Evolutionary conservation across 2,888 invertebrate genomes (phyloP), one percentile per base, ranked within the genome.

Genomic region (Acanthococcus lagerstroemiae): DNA sequence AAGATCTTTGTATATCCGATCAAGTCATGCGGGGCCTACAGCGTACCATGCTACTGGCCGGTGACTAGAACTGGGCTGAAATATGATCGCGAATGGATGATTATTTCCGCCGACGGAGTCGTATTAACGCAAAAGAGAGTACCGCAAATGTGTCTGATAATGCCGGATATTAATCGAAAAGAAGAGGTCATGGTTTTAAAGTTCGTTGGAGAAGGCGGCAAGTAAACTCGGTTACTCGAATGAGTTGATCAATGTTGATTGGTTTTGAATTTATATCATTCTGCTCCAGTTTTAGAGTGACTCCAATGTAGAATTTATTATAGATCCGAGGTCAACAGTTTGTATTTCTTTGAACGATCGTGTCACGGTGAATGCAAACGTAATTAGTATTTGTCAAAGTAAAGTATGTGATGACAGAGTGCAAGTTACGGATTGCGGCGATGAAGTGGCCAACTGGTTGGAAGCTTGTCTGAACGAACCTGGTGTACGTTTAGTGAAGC

Each of bases 41-140:
- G 85, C 78, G 81, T 88, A 25, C 73, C 73, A 30, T 73, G 76
- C 9, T 75, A 79, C 6, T 95, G 95, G 94, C 79, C 80, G 67
- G 76, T 95, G 65, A 86, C 85, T 12, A 72, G 77, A 0, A 85
- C 84, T 72, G 96, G 96, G 0, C 81, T 97, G 30, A 80, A 85
- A 72, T 92, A 86, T 75, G 97, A 97, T 76, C 82, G 96, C 70
- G 84, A 88, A 73, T 97, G 95, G 94, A 92, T 95, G 90, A 85
- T 97, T 68, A 82, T 92, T 6, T 88, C 85, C 72, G 82, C 84
- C 7, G 81, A 84, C 72, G 94, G 94, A 17, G 83, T 88, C 68
- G 87, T 89, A 68, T 77, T 96, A 61, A 94, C 92, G 2, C 95
- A 95, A 76, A 95, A 96, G 77, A 83, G 87, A 68, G 84, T 86